Evolutionary conservation across 2,797 vertebrate genomes (phyloP).

Genomic region (Danio kyathit): DNA sequence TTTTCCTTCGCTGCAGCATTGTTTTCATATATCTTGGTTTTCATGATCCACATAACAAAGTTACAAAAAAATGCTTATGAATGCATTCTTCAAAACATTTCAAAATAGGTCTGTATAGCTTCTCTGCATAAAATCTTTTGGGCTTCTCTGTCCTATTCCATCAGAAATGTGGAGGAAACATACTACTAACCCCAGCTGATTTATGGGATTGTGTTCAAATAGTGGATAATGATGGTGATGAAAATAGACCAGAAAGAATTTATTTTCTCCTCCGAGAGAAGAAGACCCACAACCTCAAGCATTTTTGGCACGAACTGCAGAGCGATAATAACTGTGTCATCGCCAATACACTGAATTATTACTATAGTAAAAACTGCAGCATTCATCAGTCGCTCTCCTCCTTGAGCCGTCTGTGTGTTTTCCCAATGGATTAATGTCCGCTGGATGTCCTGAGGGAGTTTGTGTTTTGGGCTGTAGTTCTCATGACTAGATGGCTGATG

Average conservation of each 20-base stretch:
- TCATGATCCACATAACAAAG: too few relatives aligned
- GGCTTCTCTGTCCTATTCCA: not conserved
- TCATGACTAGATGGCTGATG: too few relatives aligned
- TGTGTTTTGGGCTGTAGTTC: constrained; percentile 31
- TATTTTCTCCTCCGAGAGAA: constrained; percentile 19
- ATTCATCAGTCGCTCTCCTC: constrained; percentile 7
- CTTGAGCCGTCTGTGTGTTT: constrained; percentile 17
- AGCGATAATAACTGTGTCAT: not conserved
- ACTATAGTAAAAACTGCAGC: not conserved
- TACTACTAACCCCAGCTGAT: not conserved
- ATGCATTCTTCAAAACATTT: too few relatives aligned
- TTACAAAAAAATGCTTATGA: too few relatives aligned
- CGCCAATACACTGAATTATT: not conserved
- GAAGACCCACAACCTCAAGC: not conserved
- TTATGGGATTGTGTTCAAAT: not conserved
- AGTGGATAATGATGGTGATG: not conserved
- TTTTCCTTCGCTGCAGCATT: too few relatives aligned
- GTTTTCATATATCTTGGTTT: too few relatives aligned
- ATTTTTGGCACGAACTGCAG: not conserved
- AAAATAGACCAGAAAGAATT: constrained; percentile 38
- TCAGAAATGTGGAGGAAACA: not conserved
- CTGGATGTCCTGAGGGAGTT: constrained; percentile 24
- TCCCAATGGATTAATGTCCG: constrained; percentile 6
- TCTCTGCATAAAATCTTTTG: not conserved
- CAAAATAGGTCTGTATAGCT: not conserved